Conservation (phyloP, 2,888 invertebrate genomes). For the Elysia crispata region DNA sequence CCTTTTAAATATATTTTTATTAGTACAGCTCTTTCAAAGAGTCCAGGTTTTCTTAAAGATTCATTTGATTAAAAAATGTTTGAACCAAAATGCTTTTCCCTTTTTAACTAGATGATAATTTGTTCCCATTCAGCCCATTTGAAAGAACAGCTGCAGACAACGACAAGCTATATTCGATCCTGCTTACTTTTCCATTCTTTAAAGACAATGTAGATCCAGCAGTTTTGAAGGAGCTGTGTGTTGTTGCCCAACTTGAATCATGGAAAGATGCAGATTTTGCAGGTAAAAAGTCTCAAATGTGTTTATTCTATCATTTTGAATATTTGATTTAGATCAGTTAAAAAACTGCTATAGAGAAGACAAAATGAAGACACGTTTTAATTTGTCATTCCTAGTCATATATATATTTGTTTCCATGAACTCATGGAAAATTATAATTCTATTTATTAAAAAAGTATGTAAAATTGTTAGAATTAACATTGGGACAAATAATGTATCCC, state of each 20-base stretch:
- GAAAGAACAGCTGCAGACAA: conserved; percentile 74
- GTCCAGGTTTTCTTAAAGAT: too few species aligned
- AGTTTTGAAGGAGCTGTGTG: conserved; percentile 72
- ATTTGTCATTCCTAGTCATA: too few species aligned
- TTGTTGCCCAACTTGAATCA: conserved; percentile 71
- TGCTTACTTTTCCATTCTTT: conserved; percentile 69
- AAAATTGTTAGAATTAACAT: too few species aligned
- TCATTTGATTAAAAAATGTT: too few species aligned
- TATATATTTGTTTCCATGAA: too few species aligned
- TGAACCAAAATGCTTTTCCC: neutral
- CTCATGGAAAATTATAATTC: too few species aligned
- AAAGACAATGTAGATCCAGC: conserved; percentile 61
- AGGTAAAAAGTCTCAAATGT: conserved; percentile 54
- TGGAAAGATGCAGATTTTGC: conserved; percentile 74
- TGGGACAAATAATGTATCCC: too few species aligned
- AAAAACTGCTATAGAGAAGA: neutral
- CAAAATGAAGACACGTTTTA: too few species aligned
- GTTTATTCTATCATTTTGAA: neutral
- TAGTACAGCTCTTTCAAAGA: conserved; percentile 73
- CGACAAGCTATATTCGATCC: conserved; percentile 71
- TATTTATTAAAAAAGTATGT: too few species aligned
- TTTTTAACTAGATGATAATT: neutral
- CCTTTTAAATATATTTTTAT: too few species aligned
- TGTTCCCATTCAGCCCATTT: conserved; percentile 69
- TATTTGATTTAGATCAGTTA: too few species aligned